A percentile compares a stretch with the other conserved stretches of the same genome.
These are phyloP conservation scores for Globia sparganii DNA, from an alignment of 2,888 invertebrate genomes.

Conservation along the genomic window DNA sequence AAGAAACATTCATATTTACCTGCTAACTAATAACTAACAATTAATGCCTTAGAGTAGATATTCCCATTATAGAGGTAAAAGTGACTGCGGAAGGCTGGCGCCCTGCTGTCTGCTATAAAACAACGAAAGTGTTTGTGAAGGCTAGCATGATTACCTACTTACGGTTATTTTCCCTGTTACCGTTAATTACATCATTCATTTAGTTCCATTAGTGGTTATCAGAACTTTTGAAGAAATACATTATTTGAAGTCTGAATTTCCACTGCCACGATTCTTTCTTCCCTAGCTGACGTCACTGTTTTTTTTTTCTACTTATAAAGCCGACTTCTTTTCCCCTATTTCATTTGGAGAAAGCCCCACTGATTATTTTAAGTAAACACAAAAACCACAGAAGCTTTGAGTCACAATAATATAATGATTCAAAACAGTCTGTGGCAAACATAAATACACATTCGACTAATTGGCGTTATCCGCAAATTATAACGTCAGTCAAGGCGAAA, in stretches of 20 bases:
- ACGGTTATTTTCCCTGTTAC: not conserved
- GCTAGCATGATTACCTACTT: not conserved
- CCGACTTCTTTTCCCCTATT: not conserved
- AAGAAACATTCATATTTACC: not conserved
- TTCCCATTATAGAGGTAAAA: not conserved
- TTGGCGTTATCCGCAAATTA: not conserved
- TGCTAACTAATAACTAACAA: not conserved
- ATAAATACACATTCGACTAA: slow-evolving; percentile 16
- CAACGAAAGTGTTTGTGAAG: not conserved
- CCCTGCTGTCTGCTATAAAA: slow-evolving; percentile 8
- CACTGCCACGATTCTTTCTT: not conserved
- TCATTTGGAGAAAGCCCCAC: not conserved
- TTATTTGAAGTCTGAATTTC: not conserved
- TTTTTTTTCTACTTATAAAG: not conserved
- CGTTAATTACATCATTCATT: not conserved
- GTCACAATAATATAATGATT: slow-evolving; percentile 6
- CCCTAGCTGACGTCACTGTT: too few species aligned
- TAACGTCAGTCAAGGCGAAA: not conserved
- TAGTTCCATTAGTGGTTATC: not conserved
- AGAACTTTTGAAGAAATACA: not conserved
- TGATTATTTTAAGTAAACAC: not conserved
- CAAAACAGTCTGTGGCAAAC: not conserved
- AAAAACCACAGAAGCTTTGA: not conserved
- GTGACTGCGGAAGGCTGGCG: not conserved
- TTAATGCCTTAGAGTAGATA: not conserved